phyloP scores from a whole-genome alignment of 1,140 invertebrate species.

The Drosophila paulistorum region DNA sequence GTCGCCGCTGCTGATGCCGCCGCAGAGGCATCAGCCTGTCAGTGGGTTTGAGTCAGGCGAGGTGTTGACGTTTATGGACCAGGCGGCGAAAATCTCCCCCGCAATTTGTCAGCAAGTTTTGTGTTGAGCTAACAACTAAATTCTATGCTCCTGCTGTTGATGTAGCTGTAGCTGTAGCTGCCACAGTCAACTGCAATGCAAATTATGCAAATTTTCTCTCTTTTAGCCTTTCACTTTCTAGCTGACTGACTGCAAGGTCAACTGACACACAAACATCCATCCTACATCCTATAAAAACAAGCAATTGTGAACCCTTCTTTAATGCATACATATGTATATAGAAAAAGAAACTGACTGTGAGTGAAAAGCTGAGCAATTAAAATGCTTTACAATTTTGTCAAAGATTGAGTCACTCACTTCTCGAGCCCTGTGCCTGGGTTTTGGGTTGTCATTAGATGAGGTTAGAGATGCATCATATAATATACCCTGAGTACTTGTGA shows the following conservation, averaged over 20 bases:
- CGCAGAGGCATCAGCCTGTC: background rate
- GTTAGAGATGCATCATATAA: background rate
- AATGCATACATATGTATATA: background rate
- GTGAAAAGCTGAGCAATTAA: conserved; percentile 54
- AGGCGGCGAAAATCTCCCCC: conserved; percentile 24
- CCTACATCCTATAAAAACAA: conserved; percentile 14
- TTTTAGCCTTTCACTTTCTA: conserved; percentile 65
- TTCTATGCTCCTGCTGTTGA: conserved; percentile 34
- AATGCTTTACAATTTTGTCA: conserved; percentile 53
- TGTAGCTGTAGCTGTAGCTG: too few relatives aligned
- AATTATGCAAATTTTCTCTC: conserved; percentile 70
- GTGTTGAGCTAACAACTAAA: conserved; percentile 58
- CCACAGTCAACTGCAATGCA: conserved; percentile 42
- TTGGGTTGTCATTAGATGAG: conserved; percentile 43
- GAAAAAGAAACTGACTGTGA: background rate
- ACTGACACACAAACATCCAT: conserved; percentile 55
- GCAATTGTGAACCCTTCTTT: conserved; percentile 3
- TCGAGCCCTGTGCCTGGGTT: background rate
- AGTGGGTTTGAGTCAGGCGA: conserved; percentile 35
- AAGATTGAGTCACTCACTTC: conserved; percentile 44
- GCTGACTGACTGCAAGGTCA: conserved; percentile 70
- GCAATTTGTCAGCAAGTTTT: conserved; percentile 72
- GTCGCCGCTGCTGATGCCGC: too few relatives aligned
- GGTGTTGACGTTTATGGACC: conserved; percentile 48
- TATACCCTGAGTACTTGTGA: conserved; percentile 17